Base-by-base conservation (phyloP, 2,113 vertebrate genomes). In the Hemiprocne comata region DNA sequence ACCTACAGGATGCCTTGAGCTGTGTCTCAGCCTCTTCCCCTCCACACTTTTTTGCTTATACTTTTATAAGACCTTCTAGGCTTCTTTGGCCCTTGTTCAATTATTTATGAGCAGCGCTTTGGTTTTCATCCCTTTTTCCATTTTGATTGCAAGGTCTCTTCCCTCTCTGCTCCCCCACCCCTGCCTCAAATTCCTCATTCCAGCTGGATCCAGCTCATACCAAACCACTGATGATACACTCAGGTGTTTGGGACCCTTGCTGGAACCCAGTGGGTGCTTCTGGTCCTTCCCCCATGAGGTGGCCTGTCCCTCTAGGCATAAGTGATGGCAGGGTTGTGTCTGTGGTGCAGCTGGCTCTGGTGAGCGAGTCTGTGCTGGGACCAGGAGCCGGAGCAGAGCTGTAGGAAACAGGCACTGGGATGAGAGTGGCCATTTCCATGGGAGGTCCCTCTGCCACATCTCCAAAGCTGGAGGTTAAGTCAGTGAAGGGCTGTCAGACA, bases 271-370 rank as follows among this genome's bases (percentile, higher is more conserved):
- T 4, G 14, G 31, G 9, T 90, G 36, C 6, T 54, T 46, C 66
- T 91, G 78, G 17, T 92, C n/a, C 36, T 84, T 65, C 18, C 26
- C 13, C 40, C 15, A 7, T 7, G 54, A 50, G 29, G 28, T 12
- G 4, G 1, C 46, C 34, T 4, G 2, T 51, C 36, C 58, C 0
- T 0, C 38, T 76, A 66, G 57, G 31, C 48, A 19, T 0, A 4
- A 64, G 38, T 1, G 1, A 1, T 64, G 64, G 44, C 72, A 57
- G 0, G 14, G 20, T 77, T 1, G 0, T 33, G 31, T 33, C 82
- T 1, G 0, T 42, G 76, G 58, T 23, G 28, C 38, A 16, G 31
- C 16, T 72, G 33, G 44, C 36, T 70, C 65, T n/a, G 9, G 29
- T 5, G 2, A 46, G 20, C 1, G 1, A 81, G 19, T 53, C 65